Evolutionary conservation across 2,797 vertebrate genomes (phyloP).

Genomic region (Neosilurus hyrtlii): DNA sequence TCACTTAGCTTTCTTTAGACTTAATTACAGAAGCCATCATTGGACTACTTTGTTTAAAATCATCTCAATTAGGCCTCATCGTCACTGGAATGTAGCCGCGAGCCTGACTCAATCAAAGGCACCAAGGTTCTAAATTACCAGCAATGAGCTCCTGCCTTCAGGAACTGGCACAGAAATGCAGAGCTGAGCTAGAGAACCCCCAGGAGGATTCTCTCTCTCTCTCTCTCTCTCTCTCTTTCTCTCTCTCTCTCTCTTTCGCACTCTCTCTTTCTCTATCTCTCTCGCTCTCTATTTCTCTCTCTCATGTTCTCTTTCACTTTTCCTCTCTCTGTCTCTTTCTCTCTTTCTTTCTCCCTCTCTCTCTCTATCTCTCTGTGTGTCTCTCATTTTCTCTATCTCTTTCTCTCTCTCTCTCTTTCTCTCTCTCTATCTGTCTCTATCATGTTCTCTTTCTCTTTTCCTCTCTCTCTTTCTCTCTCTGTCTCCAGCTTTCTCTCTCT

Average conservation of each 20-base stretch:
- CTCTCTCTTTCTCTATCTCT: background rate
- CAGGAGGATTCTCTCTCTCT: constrained; percentile 27
- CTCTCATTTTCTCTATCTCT: too few species aligned
- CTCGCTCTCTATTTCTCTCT: too few species aligned
- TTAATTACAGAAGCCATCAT: constrained; percentile 36
- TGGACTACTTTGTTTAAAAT: constrained; percentile 34
- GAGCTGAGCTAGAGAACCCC: constrained; percentile 2
- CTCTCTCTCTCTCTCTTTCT: constrained; percentile 12
- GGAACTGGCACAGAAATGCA: constrained; percentile 16
- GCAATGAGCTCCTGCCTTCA: constrained; percentile 20
- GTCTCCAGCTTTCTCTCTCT: too few species aligned
- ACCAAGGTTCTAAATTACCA: constrained; percentile 36
- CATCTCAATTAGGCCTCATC: constrained; percentile 32
- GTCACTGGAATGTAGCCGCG: constrained; percentile 36
- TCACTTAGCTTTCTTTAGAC: background rate
- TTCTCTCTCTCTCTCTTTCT: too few species aligned
- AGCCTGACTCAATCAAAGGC: constrained; percentile 39
- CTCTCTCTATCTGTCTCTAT: too few species aligned
- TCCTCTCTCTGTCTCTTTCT: too few species aligned
- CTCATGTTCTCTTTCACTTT: too few species aligned
- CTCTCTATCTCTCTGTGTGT: too few species aligned
- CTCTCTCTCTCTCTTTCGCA: constrained; percentile 10
- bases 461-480: too few species aligned
- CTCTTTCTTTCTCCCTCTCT: too few species aligned
- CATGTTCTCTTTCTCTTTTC: too few species aligned